A percentile compares a stretch with the other conserved stretches of the same genome.
These are phyloP conservation scores for Gymnothorax javanicus DNA, from an alignment of 2,797 vertebrate genomes.

Conservation along the genomic window DNA sequence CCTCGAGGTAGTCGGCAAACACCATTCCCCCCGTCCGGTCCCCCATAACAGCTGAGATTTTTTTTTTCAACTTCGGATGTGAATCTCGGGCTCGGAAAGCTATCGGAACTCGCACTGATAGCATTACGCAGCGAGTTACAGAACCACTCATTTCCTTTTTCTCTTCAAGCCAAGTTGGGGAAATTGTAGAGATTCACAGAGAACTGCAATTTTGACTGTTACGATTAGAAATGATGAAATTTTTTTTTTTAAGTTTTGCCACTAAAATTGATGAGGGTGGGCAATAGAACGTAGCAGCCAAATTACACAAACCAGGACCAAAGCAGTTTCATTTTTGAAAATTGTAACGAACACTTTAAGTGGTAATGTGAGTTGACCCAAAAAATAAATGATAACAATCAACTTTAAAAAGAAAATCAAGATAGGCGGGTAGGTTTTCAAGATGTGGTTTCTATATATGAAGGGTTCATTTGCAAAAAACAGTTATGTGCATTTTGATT, in stretches of 20 bases:
- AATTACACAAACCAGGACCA: background rate
- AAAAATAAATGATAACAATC: background rate
- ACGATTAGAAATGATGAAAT: background rate
- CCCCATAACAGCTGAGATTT: no score
- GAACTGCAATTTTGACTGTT: background rate
- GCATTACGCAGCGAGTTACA: no score
- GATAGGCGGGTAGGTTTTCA: background rate
- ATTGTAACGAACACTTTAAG: background rate
- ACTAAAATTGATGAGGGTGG: background rate
- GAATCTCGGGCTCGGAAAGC: no score
- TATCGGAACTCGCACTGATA: no score
- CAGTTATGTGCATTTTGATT: no score
- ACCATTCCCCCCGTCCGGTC: no score
- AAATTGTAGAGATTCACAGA: background rate
- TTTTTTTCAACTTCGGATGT: no score
- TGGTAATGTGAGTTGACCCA: background rate
- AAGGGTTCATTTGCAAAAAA: no score
- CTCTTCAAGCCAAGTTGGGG: no score
- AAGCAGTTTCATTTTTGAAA: background rate
- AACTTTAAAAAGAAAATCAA: background rate
- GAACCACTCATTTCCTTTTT: no score
- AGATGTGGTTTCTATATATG: background rate
- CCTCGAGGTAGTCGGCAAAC: no score
- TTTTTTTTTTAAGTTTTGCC: background rate
- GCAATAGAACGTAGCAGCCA: background rate